Evolutionary conservation across 2,888 invertebrate genomes (phyloP), one percentile per base, ranked within the genome.

Genomic region (Tetragonisca angustula): DNA sequence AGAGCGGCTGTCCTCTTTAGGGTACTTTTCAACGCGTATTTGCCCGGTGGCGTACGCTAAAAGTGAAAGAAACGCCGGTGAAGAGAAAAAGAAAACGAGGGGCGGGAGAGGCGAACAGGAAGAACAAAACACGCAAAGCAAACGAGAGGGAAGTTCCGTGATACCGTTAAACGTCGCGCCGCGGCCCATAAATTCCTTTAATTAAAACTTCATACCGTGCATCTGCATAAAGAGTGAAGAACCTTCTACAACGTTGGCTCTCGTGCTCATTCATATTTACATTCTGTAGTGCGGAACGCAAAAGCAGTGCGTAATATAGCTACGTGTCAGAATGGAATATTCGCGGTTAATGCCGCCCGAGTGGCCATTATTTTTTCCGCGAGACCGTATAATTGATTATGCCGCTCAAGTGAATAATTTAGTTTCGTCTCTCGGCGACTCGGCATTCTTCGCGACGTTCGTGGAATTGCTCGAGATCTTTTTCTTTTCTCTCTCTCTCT

Each of bases 131-230:
- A 62, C 43, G 75, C 43, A 54, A 73, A 56, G 68, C 56, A 77
- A 85, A 84, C 86, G 81, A 75, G 81, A 73, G 85, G 65, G 79
- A 80, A 89, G 52, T 79, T 88, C 75, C 79, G 79, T 67, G 88
- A 82, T 81, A 83, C 77, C 84, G 82, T 88, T 85, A 90, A 88
- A 90, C 79, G 86, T 87, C 85, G 84, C 74, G 83, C 65, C 79
- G 83, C 85, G 84, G 75, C 88, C 83, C 90, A 89, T 91, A 91
- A 91, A 91, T 90, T 90, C 80, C 90, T 86, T 90, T 87, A 86
- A 91, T 90, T 91, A 91, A 91, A 90, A 91, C 91, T 90, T 90
- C 88, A 81, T 90, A 82, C 83, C 54, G 76, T 70, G 71, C 84
- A 87, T 87, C 85, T 87, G 81, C 90, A 88, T 90, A 88, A 83